phyloP scores from a whole-genome alignment of 2,797 vertebrate genomes.

The Characodon lateralis region DNA sequence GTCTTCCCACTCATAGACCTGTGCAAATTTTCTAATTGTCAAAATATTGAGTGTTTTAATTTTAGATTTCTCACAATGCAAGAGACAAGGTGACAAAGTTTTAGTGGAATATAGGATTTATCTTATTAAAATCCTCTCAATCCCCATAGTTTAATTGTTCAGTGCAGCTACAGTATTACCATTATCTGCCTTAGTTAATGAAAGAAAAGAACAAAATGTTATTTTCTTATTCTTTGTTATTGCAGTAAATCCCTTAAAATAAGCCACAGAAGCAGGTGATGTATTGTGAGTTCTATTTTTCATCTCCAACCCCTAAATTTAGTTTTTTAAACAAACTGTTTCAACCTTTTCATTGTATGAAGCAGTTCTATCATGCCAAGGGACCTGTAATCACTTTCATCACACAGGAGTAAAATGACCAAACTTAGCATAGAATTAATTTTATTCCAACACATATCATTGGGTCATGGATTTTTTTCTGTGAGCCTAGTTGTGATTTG shows the following conservation, averaged over 20 bases:
- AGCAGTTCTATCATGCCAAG: background rate
- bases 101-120: background rate
- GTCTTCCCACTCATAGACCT: background rate
- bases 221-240: background rate
- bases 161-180: background rate
- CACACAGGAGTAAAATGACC: background rate
- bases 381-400: background rate
- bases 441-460: background rate
- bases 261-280: background rate
- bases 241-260: background rate
- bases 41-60: slow-evolving; percentile 11
- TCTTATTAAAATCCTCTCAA: background rate
- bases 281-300: background rate
- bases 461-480: background rate
- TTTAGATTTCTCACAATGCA: slow-evolving; percentile 3
- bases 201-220: background rate
- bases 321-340: background rate
- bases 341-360: background rate
- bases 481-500: background rate
- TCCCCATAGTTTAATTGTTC: background rate
- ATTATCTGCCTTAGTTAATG: background rate
- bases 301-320: background rate
- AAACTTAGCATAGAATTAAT: background rate
- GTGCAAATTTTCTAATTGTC: background rate
- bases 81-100: background rate